A percentile compares a stretch with the other conserved stretches of the same genome.
phyloP scores from a whole-genome alignment of 2,888 invertebrate genomes.

The Spodoptera exigua region DNA sequence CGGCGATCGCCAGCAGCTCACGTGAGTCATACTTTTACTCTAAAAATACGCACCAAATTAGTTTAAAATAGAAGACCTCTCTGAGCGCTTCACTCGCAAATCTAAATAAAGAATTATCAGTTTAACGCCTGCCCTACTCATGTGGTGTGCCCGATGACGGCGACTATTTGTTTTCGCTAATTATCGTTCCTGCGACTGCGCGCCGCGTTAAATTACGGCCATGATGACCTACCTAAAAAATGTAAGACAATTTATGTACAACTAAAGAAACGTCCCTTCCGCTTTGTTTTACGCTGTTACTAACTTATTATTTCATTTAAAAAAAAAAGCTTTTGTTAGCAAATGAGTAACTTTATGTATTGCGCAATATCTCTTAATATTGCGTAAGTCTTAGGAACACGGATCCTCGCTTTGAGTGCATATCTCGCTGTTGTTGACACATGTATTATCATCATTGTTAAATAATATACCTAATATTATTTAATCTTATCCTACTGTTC shows the following conservation, averaged over 20 bases:
- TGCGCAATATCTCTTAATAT: no score
- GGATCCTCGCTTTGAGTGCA: not conserved
- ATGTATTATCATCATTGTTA: not conserved
- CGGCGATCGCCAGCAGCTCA: conserved; percentile 29
- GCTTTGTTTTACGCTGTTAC: conserved; percentile 10
- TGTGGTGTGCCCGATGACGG: conserved; percentile 63
- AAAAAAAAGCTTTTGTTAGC: not conserved
- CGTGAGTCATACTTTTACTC: conserved; percentile 61
- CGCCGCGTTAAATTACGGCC: conserved; percentile 44
- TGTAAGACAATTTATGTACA: conserved; percentile 65
- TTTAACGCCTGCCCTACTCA: conserved; percentile 67
- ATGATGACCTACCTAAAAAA: conserved; percentile 78
- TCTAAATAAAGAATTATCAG: conserved; percentile 77
- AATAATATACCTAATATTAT: not conserved
- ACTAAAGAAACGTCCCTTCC: conserved; percentile 22
- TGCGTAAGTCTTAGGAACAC: no score
- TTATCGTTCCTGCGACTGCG: conserved; percentile 40
- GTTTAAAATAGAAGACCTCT: conserved; percentile 66
- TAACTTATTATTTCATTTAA: conserved; percentile 8
- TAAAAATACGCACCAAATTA: conserved; percentile 66
- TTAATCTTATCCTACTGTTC: conserved; percentile 6
- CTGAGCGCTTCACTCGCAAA: conserved; percentile 62
- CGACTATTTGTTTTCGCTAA: conserved; percentile 55
- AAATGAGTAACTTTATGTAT: no score
- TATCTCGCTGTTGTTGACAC: not conserved